Evolutionary conservation across 2,888 invertebrate genomes (phyloP).

Genomic region (Allophyes oxyacanthae): DNA sequence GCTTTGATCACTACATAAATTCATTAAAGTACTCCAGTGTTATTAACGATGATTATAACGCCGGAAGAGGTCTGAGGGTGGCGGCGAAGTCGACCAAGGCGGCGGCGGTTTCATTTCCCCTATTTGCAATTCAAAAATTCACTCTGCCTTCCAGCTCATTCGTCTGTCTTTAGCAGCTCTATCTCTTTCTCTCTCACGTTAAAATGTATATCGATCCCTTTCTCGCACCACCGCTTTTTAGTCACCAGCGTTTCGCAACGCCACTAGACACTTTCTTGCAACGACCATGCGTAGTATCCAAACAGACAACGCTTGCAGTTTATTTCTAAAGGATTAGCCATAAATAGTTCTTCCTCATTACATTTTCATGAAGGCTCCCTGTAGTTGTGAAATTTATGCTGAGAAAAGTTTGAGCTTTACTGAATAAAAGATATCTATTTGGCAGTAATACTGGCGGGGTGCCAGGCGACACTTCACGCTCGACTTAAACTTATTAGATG

Average conservation of each 20-base stretch:
- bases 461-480: slow-evolving; percentile 80
- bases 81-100: slow-evolving; percentile 69
- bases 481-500: slow-evolving; percentile 65
- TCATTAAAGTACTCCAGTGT: slow-evolving; percentile 83
- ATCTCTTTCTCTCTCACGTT: slow-evolving; percentile 63
- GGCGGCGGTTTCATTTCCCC: slow-evolving; percentile 82
- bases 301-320: slow-evolving; percentile 78
- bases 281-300: slow-evolving; percentile 65
- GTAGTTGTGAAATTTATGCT: slow-evolving; percentile 83
- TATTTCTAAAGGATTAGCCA: slow-evolving; percentile 87
- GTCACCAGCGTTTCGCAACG: slow-evolving; percentile 59
- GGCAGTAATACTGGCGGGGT: slow-evolving; percentile 77
- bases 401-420: slow-evolving; percentile 86
- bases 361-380: slow-evolving; percentile 86
- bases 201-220: slow-evolving; percentile 60
- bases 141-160: slow-evolving; percentile 72
- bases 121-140: slow-evolving; percentile 88
- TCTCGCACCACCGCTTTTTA: slow-evolving; percentile 69
- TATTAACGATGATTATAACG: slow-evolving; percentile 85
- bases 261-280: slow-evolving; percentile 74
- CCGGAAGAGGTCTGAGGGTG: slow-evolving; percentile 76
- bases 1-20: slow-evolving; percentile 83
- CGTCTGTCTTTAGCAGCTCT: slow-evolving; percentile 61
- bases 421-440: slow-evolving; percentile 88
- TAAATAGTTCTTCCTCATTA: slow-evolving; percentile 87